Evolutionary conservation across 2,797 vertebrate species (phyloP), one percentile per base, ranked within the genome.

Genomic region (Setipinna tenuifilis): DNA sequence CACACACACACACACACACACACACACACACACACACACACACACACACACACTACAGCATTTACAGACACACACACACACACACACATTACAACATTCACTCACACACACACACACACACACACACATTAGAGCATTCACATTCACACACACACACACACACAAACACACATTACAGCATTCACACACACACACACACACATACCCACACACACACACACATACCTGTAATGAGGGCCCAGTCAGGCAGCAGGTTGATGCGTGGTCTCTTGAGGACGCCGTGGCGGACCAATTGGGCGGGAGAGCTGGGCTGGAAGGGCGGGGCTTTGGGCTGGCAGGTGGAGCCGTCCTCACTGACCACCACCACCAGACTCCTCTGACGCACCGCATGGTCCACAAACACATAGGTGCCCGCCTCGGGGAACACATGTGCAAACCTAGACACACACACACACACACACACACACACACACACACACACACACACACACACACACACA

Each of bases 401-500:
- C 59, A 97, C 96, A 0, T 97, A 99, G 0, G 95, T 97, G 25
- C 98, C 98, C 0, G 94, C 88, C 28, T 98, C 96, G 68, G 95
- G 92, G 90, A 98, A 99, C 89, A 95, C 94, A 28, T 98, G 97
- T 6, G 97, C 97, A 94, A 99, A 99, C 93, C 98, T 99, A n/a
- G 4, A 61, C 16, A 61, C 58, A 61, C 58, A 61, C 58, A 61
- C 58, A 61, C 58, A 61, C 58, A 62, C 19, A n/a, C 61, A 62
- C 59, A n/a, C 59, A 23, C 50, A 54, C 50, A 54, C 50, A 54
- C 50, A 54, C 50, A 54, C 50, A 54, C 50, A 54, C 50, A 54
- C 50, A 54, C 50, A 54, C 50, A 54, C 50, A 54, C 50, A 54
- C 50, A 54, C 50, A 54, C 46, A 48, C 46, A 48, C 46, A 48